These are phyloP conservation scores for Caenorhabditis zanzibari DNA, from an alignment of 2,888 invertebrate species.

Conservation along the genomic window DNA sequence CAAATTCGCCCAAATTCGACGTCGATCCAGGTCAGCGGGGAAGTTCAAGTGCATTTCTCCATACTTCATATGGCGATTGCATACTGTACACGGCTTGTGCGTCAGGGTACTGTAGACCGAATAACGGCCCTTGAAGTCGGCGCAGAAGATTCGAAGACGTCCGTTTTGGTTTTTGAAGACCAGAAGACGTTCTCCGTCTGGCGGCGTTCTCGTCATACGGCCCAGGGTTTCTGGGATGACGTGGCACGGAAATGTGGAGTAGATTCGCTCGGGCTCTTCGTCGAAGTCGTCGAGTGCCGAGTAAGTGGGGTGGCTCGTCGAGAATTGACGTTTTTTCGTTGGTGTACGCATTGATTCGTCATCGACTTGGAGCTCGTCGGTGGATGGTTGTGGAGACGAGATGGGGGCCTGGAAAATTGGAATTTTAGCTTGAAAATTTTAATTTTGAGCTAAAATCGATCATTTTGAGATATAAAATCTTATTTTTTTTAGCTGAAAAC, in stretches of 20 bases:
- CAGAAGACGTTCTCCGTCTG: slow-evolving; percentile 55
- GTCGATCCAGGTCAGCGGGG: slow-evolving; percentile 75
- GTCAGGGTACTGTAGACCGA: slow-evolving; percentile 51
- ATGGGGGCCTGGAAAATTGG: neutral
- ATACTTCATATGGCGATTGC: slow-evolving; percentile 65
- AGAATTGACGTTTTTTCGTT: neutral
- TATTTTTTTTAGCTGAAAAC: no score
- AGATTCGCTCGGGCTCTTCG: slow-evolving; percentile 20
- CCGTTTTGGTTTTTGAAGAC: slow-evolving; percentile 41
- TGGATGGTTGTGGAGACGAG: neutral
- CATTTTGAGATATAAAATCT: neutral
- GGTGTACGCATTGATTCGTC: slow-evolving; percentile 8
- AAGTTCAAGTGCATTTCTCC: slow-evolving; percentile 76
- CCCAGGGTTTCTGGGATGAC: slow-evolving; percentile 56
- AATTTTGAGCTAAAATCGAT: neutral
- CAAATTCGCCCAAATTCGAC: slow-evolving; percentile 75
- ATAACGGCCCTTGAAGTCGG: slow-evolving; percentile 26
- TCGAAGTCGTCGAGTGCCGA: neutral
- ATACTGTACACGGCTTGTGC: slow-evolving; percentile 69
- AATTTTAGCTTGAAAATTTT: neutral
- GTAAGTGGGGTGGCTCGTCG: no score
- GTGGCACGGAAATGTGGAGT: slow-evolving; percentile 62
- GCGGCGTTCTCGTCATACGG: slow-evolving; percentile 56
- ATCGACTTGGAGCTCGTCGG: neutral
- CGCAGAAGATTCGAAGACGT: slow-evolving; percentile 41